Base-by-base conservation (phyloP, 2,888 invertebrate genomes). In the Keiferia lycopersicella region DNA sequence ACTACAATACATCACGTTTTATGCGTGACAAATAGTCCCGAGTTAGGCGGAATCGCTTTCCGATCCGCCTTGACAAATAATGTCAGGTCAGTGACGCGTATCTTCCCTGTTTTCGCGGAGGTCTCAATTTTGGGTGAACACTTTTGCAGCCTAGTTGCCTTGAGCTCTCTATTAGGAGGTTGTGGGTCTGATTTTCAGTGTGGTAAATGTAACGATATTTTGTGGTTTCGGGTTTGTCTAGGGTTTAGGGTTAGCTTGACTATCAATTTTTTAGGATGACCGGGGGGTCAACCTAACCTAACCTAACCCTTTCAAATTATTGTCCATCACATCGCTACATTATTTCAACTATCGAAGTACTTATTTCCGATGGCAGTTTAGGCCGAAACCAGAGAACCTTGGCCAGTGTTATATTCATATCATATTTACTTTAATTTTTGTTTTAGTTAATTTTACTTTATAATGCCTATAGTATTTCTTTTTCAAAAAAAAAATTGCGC, bases 51-150 rank as follows among this genome's bases (percentile, higher is more conserved):
- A 89, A 91, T 91, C 88, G 89, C 87, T 86, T 89, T 89, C 84
- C 86, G 85, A 90, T 91, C 86, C 85, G 86, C 85, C 87, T 82
- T 86, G 84, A 88, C 88, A 87, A 88, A 89, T 90, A 90, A 89
- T 86, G 85, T 84, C 83, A 84, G 82, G 78, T 83, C 79, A 86
- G 80, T 87, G 87, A 87, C 77, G 87, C 86, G 86, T 84, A 81
- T 82, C 86, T 83, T 83, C 80, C 80, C 80, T 82, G 83, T 82
- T 85, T 81, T 83, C 79, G 82, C 82, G 84, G 84, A 81, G 80
- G 84, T 84, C 85, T 83, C 83, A 81, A 84, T 87, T 87, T 86
- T 56, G 41, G 76, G 79, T 26, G 26, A 26, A 81, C 7, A 14
- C 41, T 45, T 45, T 45, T 16, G 45, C 16, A 16, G 16, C 11